These are phyloP conservation scores for Ochropleura leucogaster DNA, from an alignment of 2,888 invertebrate genomes.

Conservation along the genomic window DNA sequence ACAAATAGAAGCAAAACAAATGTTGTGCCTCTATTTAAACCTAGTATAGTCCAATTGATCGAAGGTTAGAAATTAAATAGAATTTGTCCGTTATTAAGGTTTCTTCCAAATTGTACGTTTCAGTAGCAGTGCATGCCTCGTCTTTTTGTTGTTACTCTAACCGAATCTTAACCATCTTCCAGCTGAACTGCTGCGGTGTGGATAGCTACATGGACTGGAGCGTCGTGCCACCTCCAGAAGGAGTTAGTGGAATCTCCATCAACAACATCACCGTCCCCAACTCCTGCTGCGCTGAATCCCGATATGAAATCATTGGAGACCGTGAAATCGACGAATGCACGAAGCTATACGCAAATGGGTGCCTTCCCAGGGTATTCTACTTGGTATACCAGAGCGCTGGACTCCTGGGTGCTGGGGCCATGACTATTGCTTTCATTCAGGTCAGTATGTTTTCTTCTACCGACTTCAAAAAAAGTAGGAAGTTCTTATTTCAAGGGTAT, in stretches of 20 bases:
- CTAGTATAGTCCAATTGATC: no score
- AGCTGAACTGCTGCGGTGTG: constrained; percentile 93
- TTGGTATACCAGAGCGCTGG: constrained; percentile 93
- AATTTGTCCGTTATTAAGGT: not conserved
- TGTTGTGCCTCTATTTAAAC: no score
- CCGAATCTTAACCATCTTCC: constrained; percentile 30
- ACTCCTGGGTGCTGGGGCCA: constrained; percentile 93
- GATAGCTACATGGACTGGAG: constrained; percentile 92
- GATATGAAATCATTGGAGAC: constrained; percentile 63
- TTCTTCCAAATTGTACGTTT: not conserved
- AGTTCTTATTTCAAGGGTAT: no score
- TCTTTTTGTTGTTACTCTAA: not conserved
- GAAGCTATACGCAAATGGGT: constrained; percentile 89
- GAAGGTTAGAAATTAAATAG: not conserved
- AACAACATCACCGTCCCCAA: constrained; percentile 89
- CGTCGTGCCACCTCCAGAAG: constrained; percentile 71
- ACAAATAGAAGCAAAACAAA: no score
- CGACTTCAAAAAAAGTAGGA: no score
- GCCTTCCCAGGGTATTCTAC: constrained; percentile 90
- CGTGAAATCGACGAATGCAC: constrained; percentile 77
- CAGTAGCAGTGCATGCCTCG: not conserved
- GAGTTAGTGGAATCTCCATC: constrained; percentile 76
- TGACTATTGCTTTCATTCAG: constrained; percentile 95
- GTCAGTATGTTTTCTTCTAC: constrained; percentile 75
- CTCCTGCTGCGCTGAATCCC: constrained; percentile 90